phyloP scores from a whole-genome alignment of 1,140 invertebrate species.

The Tetramorium parvispinum region DNA sequence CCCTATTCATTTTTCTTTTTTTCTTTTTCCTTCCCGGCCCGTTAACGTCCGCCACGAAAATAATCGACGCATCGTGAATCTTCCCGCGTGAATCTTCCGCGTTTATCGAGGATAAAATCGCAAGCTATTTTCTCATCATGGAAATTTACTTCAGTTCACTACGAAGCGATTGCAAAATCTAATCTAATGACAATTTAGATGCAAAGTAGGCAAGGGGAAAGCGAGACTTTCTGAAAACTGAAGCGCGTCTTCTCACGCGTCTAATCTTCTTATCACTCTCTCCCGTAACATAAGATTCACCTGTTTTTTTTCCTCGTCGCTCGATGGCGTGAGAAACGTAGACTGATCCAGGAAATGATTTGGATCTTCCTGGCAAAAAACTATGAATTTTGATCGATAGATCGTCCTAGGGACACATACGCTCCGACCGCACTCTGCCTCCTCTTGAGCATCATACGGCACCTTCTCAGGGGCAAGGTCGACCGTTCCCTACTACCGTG shows the following conservation, averaged over 20 bases:
- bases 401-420: not conserved
- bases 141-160: not conserved
- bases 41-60: not conserved
- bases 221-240: slow-evolving; percentile 7
- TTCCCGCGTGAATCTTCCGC: not conserved
- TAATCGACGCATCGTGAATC: not conserved
- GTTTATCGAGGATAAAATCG: not conserved
- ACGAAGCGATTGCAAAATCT: not conserved
- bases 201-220: slow-evolving; percentile 11
- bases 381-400: slow-evolving; percentile 41
- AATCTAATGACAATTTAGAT: slow-evolving; percentile 3
- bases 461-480: slow-evolving; percentile 72
- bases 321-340: not conserved
- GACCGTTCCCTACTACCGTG: slow-evolving; percentile 24
- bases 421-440: slow-evolving; percentile 6
- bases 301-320: not conserved
- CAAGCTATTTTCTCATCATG: slow-evolving; percentile 1
- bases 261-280: not conserved
- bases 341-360: not conserved
- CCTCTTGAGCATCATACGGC: slow-evolving; percentile 4
- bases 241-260: not conserved
- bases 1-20: not conserved
- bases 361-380: not conserved
- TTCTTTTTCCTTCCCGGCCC: not conserved
- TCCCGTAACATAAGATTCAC: not conserved